Percentiles rank a stretch among this genome's conserved stretches.
These are phyloP conservation scores for Cepaea hortensis DNA, from an alignment of 2,888 invertebrate genomes.

Conservation along the genomic window DNA sequence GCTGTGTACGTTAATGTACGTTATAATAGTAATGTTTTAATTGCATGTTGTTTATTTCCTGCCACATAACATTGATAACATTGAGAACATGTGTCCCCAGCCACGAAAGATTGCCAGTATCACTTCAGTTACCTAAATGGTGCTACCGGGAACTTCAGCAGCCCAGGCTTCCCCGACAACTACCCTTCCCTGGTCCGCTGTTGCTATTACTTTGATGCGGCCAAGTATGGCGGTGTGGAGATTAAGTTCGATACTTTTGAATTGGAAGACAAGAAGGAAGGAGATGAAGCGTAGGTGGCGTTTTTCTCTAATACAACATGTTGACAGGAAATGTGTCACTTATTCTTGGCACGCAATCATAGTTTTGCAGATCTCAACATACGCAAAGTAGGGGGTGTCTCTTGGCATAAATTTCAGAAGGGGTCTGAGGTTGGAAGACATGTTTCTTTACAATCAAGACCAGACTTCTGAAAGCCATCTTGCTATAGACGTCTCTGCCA, in stretches of 20 bases:
- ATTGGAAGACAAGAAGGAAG: conserved; percentile 62
- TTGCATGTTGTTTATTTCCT: too few species aligned
- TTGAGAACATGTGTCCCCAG: background rate
- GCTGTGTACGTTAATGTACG: too few species aligned
- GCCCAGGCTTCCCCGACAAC: conserved; percentile 68
- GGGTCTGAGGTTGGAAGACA: too few species aligned
- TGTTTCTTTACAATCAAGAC: too few species aligned
- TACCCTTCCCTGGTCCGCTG: conserved; percentile 67
- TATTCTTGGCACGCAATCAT: too few species aligned
- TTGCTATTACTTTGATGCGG: conserved; percentile 68
- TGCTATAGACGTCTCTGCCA: too few species aligned
- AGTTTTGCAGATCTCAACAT: background rate
- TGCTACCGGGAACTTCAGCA: conserved; percentile 64
- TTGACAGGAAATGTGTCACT: too few species aligned
- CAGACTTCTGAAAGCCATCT: too few species aligned
- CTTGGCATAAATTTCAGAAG: background rate
- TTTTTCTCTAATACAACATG: background rate
- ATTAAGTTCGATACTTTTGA: conserved; percentile 69
- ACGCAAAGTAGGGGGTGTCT: too few species aligned
- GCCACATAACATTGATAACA: too few species aligned
- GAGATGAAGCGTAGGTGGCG: conserved; percentile 52
- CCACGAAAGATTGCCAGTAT: conserved; percentile 45
- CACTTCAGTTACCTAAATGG: conserved; percentile 47
- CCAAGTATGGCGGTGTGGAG: conserved; percentile 66
- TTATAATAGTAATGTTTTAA: too few species aligned